phyloP scores from a whole-genome alignment of 2,113 vertebrate genomes.

The Clinocottus analis region DNA sequence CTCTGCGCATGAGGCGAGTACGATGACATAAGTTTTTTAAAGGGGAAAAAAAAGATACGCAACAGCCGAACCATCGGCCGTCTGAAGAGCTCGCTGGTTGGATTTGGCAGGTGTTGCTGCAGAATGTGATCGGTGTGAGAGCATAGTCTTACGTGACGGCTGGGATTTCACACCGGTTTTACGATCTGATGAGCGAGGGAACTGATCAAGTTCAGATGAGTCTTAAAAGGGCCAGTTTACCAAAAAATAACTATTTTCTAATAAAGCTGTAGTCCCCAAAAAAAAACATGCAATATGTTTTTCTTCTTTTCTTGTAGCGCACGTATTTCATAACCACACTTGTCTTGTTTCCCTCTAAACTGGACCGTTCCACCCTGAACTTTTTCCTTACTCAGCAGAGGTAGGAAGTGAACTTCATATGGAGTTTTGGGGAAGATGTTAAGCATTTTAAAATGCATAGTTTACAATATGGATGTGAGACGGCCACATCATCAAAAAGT shows the following conservation, averaged over 20 bases:
- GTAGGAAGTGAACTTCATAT: constrained; percentile 42
- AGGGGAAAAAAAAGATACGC: constrained; percentile 53
- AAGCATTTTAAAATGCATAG: constrained; percentile 46
- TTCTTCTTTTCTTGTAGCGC: neutral
- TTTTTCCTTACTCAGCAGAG: constrained; percentile 54
- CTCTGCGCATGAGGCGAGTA: neutral
- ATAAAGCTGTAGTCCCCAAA: neutral
- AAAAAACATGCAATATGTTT: neutral
- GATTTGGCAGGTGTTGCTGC: neutral
- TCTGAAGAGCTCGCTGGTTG: constrained; percentile 10
- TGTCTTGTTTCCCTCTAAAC: constrained; percentile 61
- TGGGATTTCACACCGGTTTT: constrained; percentile 13
- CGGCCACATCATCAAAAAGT: constrained; percentile 21
- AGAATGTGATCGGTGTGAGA: neutral
- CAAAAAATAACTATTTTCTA: neutral
- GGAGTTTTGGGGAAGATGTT: neutral
- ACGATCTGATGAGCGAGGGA: neutral
- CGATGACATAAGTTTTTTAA: constrained; percentile 26
- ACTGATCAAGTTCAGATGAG: neutral
- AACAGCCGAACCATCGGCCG: constrained; percentile 32
- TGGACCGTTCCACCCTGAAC: constrained; percentile 40
- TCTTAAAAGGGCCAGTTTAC: neutral
- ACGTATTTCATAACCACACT: constrained; percentile 34
- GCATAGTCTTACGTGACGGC: neutral
- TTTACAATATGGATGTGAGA: constrained; percentile 26